Evolutionary conservation across 2,113 vertebrate species (phyloP).

Genomic region (Oplegnathus fasciatus): DNA sequence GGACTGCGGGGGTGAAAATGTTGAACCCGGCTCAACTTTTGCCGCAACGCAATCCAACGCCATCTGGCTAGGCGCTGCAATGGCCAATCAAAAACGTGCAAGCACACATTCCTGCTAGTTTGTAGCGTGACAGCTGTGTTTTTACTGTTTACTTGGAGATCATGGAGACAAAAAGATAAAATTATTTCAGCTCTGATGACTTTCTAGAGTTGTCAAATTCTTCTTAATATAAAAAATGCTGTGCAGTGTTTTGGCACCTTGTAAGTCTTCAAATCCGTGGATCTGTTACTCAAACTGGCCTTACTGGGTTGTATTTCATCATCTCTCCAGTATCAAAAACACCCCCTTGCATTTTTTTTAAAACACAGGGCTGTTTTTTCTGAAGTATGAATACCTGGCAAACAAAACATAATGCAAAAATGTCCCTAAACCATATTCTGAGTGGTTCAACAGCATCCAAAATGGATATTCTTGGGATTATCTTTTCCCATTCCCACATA

Average conservation of each 20-base stretch:
- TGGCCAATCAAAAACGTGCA: not conserved
- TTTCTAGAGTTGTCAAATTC: not conserved
- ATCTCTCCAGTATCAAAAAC: no score
- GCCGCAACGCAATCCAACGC: not conserved
- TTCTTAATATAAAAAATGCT: not conserved
- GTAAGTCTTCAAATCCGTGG: not conserved
- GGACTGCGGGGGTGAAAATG: no score
- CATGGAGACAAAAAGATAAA: not conserved
- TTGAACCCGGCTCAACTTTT: no score
- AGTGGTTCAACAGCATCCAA: not conserved
- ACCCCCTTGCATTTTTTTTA: no score
- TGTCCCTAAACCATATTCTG: not conserved
- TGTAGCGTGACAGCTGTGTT: not conserved
- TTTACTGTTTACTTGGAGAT: not conserved
- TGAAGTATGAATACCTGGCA: no score
- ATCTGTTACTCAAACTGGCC: not conserved
- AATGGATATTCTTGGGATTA: not conserved
- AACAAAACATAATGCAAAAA: not conserved
- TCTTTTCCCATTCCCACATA: no score
- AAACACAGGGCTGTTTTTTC: no score
- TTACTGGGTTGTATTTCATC: not conserved
- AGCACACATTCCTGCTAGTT: not conserved
- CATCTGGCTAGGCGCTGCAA: not conserved
- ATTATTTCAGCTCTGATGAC: not conserved
- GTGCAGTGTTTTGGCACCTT: not conserved